Evolutionary conservation across 1,140 invertebrate genomes (phyloP).

Genomic region (Drosophila insularis): DNA sequence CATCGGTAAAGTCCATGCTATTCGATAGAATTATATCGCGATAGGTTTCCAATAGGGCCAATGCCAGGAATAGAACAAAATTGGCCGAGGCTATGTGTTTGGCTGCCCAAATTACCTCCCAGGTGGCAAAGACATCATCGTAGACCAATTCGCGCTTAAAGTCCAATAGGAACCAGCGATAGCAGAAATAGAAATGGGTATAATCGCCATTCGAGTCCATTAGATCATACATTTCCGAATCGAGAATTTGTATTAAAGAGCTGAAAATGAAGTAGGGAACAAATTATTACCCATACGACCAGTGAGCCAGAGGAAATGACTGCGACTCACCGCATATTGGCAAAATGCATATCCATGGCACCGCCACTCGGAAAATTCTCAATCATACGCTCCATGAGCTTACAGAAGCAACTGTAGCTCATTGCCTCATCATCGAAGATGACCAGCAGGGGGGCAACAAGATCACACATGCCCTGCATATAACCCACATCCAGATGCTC

Average conservation of each 20-base stretch:
- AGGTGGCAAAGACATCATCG: slow-evolving; percentile 95
- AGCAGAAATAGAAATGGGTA: slow-evolving; percentile 98
- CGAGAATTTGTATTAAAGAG: slow-evolving; percentile 92
- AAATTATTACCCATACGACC: background rate
- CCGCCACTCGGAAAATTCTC: slow-evolving; percentile 96
- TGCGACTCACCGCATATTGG: slow-evolving; percentile 91
- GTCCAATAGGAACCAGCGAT: slow-evolving; percentile 93
- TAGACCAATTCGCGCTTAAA: slow-evolving; percentile 93
- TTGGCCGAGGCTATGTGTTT: slow-evolving; percentile 92
- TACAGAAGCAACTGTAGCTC: slow-evolving; percentile 96
- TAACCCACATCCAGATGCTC: slow-evolving; percentile 95
- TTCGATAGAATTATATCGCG: slow-evolving; percentile 96
- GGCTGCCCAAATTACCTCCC: slow-evolving; percentile 98
- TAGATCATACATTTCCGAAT: slow-evolving; percentile 95
- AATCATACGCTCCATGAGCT: slow-evolving; percentile 94
- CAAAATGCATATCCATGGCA: slow-evolving; percentile 97
- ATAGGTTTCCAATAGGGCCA: slow-evolving; percentile 95
- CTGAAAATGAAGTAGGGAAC: slow-evolving; percentile 67
- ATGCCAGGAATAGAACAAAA: slow-evolving; percentile 96
- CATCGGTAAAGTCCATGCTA: slow-evolving; percentile 98
- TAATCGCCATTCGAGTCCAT: slow-evolving; percentile 98
- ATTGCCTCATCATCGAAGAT: slow-evolving; percentile 95
- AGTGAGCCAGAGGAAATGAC: no score
- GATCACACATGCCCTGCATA: slow-evolving; percentile 97
- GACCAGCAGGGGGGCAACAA: slow-evolving; percentile 95